Conservation (phyloP, 2,888 invertebrate species). For the Diplolepis rosae region DNA sequence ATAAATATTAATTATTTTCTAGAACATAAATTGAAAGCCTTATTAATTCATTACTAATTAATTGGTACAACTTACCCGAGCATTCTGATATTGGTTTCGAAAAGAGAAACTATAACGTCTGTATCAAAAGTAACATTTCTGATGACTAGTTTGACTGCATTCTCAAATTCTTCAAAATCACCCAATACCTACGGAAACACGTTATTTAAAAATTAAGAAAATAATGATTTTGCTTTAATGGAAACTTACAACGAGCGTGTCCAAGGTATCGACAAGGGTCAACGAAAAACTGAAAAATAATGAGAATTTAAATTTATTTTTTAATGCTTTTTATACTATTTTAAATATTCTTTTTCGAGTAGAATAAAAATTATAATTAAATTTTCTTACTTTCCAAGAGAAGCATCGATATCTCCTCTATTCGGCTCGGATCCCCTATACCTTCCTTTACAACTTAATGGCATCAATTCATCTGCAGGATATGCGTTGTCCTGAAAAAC, state of each 20-base stretch:
- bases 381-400: slow-evolving; percentile 92
- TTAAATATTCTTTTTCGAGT: no score
- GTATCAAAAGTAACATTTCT: slow-evolving; percentile 92
- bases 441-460: slow-evolving; percentile 93
- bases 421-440: slow-evolving; percentile 92
- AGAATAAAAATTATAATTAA: no score
- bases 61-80: slow-evolving; percentile 83
- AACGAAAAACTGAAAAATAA: slow-evolving; percentile 90
- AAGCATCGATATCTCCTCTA: slow-evolving; percentile 97
- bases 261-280: slow-evolving; percentile 95
- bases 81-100: slow-evolving; percentile 98
- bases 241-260: slow-evolving; percentile 85
- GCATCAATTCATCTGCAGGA: slow-evolving; percentile 99
- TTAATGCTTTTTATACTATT: no score
- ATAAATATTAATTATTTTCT: slow-evolving; percentile 5
- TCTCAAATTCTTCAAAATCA: slow-evolving; percentile 95
- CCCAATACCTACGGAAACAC: slow-evolving; percentile 80
- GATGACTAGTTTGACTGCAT: slow-evolving; percentile 89
- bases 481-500: slow-evolving; percentile 86
- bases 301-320: no score
- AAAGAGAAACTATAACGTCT: slow-evolving; percentile 96
- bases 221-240: no score
- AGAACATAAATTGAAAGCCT: background rate
- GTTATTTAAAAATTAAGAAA: slow-evolving; percentile 2
- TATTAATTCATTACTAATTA: slow-evolving; percentile 1